Evolutionary conservation across 2,888 invertebrate species (phyloP).

Genomic region (Hanleya hanleyi): DNA sequence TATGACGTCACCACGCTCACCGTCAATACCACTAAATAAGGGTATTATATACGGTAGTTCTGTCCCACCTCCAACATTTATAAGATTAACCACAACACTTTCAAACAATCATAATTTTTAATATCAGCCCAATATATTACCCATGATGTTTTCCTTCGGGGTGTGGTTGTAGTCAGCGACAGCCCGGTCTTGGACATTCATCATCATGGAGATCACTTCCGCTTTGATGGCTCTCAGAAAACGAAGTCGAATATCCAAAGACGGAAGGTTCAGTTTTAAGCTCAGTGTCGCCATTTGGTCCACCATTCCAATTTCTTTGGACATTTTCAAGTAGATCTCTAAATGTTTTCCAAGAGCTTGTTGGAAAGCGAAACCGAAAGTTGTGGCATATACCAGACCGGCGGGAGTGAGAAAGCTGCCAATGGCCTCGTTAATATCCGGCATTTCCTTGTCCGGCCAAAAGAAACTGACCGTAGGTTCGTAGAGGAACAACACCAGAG

Average conservation of each 20-base stretch:
- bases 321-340: constrained; percentile 49
- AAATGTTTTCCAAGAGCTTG: constrained; percentile 53
- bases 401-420: constrained; percentile 62
- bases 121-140: no score
- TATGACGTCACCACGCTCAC: no score
- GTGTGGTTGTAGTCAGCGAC: no score
- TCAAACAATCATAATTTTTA: no score
- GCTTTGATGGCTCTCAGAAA: constrained; percentile 52
- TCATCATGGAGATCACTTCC: constrained; percentile 56
- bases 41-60: no score
- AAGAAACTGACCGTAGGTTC: constrained; percentile 46
- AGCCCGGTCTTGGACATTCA: constrained; percentile 54
- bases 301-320: constrained; percentile 54
- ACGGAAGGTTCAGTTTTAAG: constrained; percentile 44
- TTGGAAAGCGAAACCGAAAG: constrained; percentile 62
- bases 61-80: no score
- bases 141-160: no score
- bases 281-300: constrained; percentile 58
- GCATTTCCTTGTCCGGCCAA: constrained; percentile 44
- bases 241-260: constrained; percentile 25
- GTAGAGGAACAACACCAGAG: constrained; percentile 54
- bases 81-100: no score
- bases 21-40: no score
- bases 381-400: constrained; percentile 62
- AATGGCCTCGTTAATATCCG: constrained; percentile 61